Evolutionary conservation across 2,113 vertebrate genomes (phyloP), one percentile per base, ranked within the genome.

Genomic region (Microcebus ravelobensis): DNA sequence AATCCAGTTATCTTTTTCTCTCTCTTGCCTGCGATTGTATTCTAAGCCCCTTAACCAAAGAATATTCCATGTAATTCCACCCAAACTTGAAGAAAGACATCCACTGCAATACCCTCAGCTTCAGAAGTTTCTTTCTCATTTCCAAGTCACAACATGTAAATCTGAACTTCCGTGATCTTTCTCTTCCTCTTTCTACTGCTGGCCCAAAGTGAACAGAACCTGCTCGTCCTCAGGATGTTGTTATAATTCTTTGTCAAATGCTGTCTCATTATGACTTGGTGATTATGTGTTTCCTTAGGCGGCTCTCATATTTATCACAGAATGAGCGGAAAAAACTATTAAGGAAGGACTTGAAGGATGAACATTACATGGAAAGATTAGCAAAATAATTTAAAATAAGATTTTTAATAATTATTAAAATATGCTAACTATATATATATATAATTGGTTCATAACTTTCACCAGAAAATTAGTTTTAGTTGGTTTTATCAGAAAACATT

Each of bases 201-300:
- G 6, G 31, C 71, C 42, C 55, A 82, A 65, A 80, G 4, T 50
- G 88, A 95, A 70, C 48, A 92, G 50, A 88, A 94, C 5, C 63
- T 50, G 29, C 21, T 39, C 7, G 0, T 87, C 77, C 79, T 80
- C 57, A 91, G 86, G 86, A 84, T 94, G 82, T 76, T 74, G 59
- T 42, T 65, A 59, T 6, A 74, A 70, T 74, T 84, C 57, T 87
- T 55, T 68, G 48, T 42, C 67, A 94, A 95, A 74, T 45, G 45
- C 31, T 86, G n/a, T 71, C 71, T 88, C 76, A 81, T 39, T 92
- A 71, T 89, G 85, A 85, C 79, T 87, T 45, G 15, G 68, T 85
- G 68, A 86, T 27, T 63, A 70, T 73, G 34, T 77, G 36, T 74
- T 98, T 97, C 82, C 91, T 94, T 55, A 81, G 36, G 91, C 85